Percentiles rank a stretch among this genome's conserved stretches.
These are phyloP conservation scores for Pseudochaenichthys georgianus DNA, from an alignment of 2,797 vertebrate species.

Conservation along the genomic window DNA sequence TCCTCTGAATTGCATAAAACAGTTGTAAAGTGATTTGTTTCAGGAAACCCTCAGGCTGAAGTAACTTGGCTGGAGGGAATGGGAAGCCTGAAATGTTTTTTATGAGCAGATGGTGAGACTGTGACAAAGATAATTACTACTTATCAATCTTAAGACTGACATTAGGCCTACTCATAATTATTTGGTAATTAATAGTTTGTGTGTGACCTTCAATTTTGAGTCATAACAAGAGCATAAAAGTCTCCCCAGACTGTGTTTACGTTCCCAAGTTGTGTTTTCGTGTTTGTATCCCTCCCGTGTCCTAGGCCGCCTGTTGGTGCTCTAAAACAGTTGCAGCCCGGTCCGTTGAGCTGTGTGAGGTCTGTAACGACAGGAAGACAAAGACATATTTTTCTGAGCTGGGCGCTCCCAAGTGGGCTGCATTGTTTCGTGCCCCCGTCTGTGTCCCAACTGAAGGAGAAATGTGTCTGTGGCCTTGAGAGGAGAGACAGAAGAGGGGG, in stretches of 20 bases:
- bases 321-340: slow-evolving; percentile 46
- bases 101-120: slow-evolving; percentile 2
- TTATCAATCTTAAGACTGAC: slow-evolving; percentile 4
- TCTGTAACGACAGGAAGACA: slow-evolving; percentile 68
- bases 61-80: slow-evolving; percentile 14
- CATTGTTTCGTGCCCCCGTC: slow-evolving; percentile 52
- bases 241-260: slow-evolving; percentile 37
- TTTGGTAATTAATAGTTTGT: background rate
- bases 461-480: slow-evolving; percentile 53
- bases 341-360: slow-evolving; percentile 63
- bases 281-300: slow-evolving; percentile 40
- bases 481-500: slow-evolving; percentile 21
- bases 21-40: slow-evolving; percentile 19
- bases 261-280: slow-evolving; percentile 38
- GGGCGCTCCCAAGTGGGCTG: slow-evolving; percentile 59
- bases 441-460: slow-evolving; percentile 67
- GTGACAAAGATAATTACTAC: slow-evolving; percentile 11
- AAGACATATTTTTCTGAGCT: slow-evolving; percentile 75
- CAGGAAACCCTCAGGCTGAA: slow-evolving; percentile 18
- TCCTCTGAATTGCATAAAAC: slow-evolving; percentile 24
- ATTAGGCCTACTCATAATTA: background rate
- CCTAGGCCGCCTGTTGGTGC: slow-evolving; percentile 72
- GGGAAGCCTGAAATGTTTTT: slow-evolving; percentile 6
- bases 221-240: background rate
- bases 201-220: slow-evolving; percentile 3